These are phyloP conservation scores for Gadopsis marmoratus DNA, from an alignment of 2,797 vertebrate species.

Conservation along the genomic window DNA sequence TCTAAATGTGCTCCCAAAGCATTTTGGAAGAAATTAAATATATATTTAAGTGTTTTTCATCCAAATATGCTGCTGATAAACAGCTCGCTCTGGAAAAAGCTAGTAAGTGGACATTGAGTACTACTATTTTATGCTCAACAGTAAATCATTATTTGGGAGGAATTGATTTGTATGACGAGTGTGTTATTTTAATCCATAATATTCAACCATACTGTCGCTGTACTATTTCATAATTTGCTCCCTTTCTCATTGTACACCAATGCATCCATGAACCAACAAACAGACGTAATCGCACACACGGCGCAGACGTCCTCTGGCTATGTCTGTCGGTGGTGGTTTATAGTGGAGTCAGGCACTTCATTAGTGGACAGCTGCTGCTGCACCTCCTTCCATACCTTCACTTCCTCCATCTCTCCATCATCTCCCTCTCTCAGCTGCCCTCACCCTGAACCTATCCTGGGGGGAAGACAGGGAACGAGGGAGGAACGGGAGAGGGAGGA, in stretches of 20 bases:
- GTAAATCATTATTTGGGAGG: neutral
- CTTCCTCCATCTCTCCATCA: slow-evolving; percentile 59
- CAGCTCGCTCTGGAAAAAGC: neutral
- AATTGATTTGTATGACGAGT: neutral
- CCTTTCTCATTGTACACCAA: neutral
- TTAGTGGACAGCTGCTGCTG: slow-evolving; percentile 71
- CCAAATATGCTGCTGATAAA: neutral
- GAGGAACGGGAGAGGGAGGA: slow-evolving; percentile 35
- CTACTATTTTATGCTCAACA: neutral
- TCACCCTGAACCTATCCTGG: slow-evolving; percentile 78
- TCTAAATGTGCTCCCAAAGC: neutral
- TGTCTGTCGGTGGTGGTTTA: slow-evolving; percentile 69
- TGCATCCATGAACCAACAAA: slow-evolving; percentile 12
- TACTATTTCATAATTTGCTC: neutral
- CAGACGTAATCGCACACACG: slow-evolving; percentile 10
- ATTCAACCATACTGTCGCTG: neutral
- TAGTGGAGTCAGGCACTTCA: slow-evolving; percentile 69
- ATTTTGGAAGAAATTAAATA: neutral
- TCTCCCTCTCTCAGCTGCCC: slow-evolving; percentile 64
- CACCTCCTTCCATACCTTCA: slow-evolving; percentile 58
- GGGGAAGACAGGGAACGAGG: slow-evolving; percentile 47
- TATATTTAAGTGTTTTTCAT: neutral
- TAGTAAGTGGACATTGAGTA: neutral
- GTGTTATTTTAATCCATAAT: neutral
- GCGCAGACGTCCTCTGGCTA: slow-evolving; percentile 55